These are phyloP conservation scores for Leucophenga varia DNA, from an alignment of 1,140 invertebrate genomes.

Conservation along the genomic window DNA sequence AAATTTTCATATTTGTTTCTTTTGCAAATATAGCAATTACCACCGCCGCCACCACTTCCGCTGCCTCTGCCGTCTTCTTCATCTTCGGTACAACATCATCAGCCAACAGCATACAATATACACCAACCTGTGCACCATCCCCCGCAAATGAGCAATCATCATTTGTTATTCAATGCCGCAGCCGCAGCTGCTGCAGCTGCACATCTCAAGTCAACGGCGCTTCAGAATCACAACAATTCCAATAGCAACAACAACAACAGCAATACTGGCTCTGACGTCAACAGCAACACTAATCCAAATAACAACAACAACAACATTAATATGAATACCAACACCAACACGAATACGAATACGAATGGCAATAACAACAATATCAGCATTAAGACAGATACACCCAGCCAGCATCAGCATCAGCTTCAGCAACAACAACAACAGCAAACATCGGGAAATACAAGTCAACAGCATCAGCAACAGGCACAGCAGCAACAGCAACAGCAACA, in stretches of 20 bases:
- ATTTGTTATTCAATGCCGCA: slow-evolving; percentile 44
- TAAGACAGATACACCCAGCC: slow-evolving; percentile 1
- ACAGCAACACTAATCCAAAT: no score
- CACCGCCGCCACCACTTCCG: no score
- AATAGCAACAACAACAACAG: slow-evolving; percentile 2
- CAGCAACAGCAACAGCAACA: slow-evolving; percentile 11
- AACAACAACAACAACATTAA: neutral
- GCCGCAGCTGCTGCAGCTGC: slow-evolving; percentile 46
- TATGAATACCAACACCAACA: slow-evolving; percentile 38
- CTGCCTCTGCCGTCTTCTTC: no score
- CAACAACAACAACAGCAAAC: slow-evolving; percentile 19
- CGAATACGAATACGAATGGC: slow-evolving; percentile 5
- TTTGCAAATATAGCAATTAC: no score
- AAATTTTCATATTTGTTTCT: no score
- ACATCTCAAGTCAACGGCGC: slow-evolving; percentile 40
- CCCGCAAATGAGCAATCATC: slow-evolving; percentile 36
- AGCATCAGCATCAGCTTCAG: slow-evolving; percentile 31
- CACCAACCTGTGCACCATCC: slow-evolving; percentile 17
- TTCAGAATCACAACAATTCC: slow-evolving; percentile 21
- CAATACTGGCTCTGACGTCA: neutral
- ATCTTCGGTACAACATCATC: slow-evolving; percentile 20
- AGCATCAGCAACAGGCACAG: slow-evolving; percentile 5
- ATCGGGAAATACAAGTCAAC: slow-evolving; percentile 7
- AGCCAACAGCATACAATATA: slow-evolving; percentile 19
- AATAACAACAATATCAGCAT: slow-evolving; percentile 9